These are phyloP conservation scores for Tinea trinotella DNA, from an alignment of 2,888 invertebrate genomes.

Conservation along the genomic window DNA sequence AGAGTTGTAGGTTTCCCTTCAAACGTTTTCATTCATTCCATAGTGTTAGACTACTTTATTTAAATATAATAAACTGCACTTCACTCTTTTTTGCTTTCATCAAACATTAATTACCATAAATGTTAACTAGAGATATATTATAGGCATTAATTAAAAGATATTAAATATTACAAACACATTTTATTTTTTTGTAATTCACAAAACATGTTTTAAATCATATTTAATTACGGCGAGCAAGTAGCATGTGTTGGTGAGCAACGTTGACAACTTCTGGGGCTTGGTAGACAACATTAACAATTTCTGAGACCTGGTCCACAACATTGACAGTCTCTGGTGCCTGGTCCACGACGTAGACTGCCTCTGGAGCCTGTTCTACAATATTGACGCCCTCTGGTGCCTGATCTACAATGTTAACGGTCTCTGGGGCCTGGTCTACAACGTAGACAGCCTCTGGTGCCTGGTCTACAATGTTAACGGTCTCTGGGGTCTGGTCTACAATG, in stretches of 20 bases:
- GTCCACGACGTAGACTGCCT: slow-evolving; percentile 20
- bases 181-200: no score
- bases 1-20: no score
- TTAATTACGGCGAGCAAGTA: background rate
- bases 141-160: no score
- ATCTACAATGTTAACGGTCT: slow-evolving; percentile 19
- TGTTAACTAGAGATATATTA: no score
- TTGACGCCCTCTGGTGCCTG: slow-evolving; percentile 21
- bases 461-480: background rate
- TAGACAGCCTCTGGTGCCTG: slow-evolving; percentile 21
- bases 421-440: slow-evolving; percentile 23
- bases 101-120: no score
- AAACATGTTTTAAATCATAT: no score
- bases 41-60: no score
- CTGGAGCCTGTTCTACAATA: slow-evolving; percentile 22
- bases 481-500: background rate
- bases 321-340: slow-evolving; percentile 26
- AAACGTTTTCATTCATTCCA: no score
- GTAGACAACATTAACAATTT: background rate
- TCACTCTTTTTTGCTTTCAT: no score
- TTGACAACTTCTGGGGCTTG: slow-evolving; percentile 25
- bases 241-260: slow-evolving; percentile 21
- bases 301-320: background rate
- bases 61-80: no score
- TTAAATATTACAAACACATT: background rate